These are phyloP conservation scores for Menura novaehollandiae DNA, from an alignment of 2,113 vertebrate species.

Conservation along the genomic window DNA sequence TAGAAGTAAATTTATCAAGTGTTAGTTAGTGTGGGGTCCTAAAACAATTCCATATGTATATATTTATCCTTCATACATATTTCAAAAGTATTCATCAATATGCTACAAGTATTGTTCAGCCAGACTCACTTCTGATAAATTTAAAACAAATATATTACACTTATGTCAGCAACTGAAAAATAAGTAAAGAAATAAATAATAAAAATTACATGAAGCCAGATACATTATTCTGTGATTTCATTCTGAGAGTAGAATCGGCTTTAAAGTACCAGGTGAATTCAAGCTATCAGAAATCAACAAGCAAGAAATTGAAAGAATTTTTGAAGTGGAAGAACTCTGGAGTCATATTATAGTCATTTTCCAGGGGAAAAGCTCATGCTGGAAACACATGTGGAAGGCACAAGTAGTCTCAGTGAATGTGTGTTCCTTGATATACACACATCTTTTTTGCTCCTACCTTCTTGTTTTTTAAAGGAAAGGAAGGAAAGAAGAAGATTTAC, in stretches of 20 bases:
- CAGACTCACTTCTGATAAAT: background rate
- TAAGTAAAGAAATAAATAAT: background rate
- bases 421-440: background rate
- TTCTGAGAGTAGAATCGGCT: background rate
- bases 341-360: background rate
- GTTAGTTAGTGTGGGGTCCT: background rate
- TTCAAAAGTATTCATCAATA: background rate
- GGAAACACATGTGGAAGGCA: background rate
- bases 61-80: background rate
- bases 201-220: background rate
- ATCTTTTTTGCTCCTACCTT: background rate
- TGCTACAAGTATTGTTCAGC: background rate
- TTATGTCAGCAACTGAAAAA: background rate
- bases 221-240: background rate
- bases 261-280: background rate
- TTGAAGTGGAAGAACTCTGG: background rate
- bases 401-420: background rate
- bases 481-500: background rate
- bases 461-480: background rate
- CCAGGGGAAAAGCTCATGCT: background rate
- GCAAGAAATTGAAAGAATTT: background rate
- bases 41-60: background rate
- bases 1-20: slow-evolving; percentile 18
- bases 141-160: slow-evolving; percentile 1
- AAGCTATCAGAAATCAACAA: background rate